Conservation (phyloP, 2,797 vertebrate species). For the Tapirus indicus region DNA sequence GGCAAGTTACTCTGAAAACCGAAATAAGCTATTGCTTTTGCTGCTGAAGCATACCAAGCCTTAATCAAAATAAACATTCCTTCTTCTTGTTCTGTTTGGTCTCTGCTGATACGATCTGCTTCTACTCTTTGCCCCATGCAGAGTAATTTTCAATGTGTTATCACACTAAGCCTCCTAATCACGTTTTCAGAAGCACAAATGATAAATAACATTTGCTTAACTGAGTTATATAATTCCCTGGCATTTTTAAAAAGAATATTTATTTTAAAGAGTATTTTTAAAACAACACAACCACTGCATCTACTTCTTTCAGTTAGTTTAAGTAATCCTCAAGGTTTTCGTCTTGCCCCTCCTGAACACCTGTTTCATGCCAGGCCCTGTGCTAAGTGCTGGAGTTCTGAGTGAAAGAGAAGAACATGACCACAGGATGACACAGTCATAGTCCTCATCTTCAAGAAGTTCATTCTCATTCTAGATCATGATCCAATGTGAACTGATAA, state of each 20-base stretch:
- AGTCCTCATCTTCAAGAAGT: background rate
- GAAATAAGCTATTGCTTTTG: background rate
- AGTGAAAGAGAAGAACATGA: background rate
- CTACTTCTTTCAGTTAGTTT: background rate
- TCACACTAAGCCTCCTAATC: constrained; percentile 12
- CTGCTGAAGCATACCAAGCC: background rate
- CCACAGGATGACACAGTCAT: background rate
- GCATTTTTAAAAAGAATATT: constrained; percentile 53
- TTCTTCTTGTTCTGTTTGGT: constrained; percentile 24
- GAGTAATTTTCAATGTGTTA: constrained; percentile 25
- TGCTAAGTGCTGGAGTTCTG: background rate
- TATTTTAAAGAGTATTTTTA: constrained; percentile 48
- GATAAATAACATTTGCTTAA: constrained; percentile 63
- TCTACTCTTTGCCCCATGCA: background rate
- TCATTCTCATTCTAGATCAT: background rate
- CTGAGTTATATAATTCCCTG: constrained; percentile 33
- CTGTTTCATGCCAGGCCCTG: background rate
- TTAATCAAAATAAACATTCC: constrained; percentile 23
- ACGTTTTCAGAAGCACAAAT: constrained; percentile 40
- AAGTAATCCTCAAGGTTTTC: background rate
- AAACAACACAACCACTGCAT: background rate
- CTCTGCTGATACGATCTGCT: constrained; percentile 35
- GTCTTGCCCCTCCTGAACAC: background rate
- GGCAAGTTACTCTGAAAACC: background rate
- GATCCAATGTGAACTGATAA: background rate